A percentile compares a stretch with the other conserved stretches of the same genome.
Evolutionary conservation across 2,113 vertebrate genomes (phyloP).

Genomic region (Poeciliopsis occidentalis): DNA sequence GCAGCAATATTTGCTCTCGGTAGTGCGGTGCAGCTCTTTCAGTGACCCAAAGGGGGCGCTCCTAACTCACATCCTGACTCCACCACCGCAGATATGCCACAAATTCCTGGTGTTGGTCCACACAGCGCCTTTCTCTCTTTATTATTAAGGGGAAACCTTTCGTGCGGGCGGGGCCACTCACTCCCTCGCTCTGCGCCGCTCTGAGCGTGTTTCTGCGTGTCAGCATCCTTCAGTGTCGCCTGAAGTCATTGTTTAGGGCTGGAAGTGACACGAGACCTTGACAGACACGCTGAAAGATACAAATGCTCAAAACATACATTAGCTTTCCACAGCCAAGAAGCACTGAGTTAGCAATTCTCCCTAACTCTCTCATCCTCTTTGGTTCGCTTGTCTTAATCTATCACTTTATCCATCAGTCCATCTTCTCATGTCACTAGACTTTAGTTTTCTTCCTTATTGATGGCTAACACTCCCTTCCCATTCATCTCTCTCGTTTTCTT

Average conservation of each 20-base stretch:
- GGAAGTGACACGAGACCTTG: constrained; percentile 46
- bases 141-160: constrained; percentile 15
- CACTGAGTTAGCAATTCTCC: constrained; percentile 43
- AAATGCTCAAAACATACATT: constrained; percentile 36
- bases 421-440: constrained; percentile 20
- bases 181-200: neutral
- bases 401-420: constrained; percentile 28
- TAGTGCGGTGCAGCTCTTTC: constrained; percentile 1
- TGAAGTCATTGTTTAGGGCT: constrained; percentile 43
- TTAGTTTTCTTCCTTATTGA: constrained; percentile 21
- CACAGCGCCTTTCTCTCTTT: constrained; percentile 1
- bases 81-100: neutral
- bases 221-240: constrained; percentile 36
- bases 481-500: neutral
- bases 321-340: constrained; percentile 21
- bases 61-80: constrained; percentile 13
- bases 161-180: neutral
- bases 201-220: constrained; percentile 20
- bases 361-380: constrained; percentile 9
- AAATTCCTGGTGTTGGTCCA: neutral
- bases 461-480: constrained; percentile 13
- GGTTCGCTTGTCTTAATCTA: constrained; percentile 33
- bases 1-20: no score
- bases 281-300: constrained; percentile 37
- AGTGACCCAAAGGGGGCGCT: constrained; percentile 33